Base-by-base conservation (phyloP, 2,888 invertebrate genomes). In the Alsophila aescularia region DNA sequence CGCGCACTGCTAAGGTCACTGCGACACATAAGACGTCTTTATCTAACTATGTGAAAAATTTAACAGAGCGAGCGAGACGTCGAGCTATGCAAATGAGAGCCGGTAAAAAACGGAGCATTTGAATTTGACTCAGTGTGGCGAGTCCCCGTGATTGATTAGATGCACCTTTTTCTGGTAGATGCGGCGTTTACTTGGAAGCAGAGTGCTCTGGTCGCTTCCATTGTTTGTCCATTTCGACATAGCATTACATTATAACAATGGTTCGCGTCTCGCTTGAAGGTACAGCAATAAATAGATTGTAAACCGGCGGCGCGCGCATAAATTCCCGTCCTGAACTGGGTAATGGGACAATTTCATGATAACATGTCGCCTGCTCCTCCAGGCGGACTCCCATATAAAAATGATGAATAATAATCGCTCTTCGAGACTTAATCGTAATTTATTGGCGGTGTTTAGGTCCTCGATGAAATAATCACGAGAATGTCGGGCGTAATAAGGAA, bases 111-210 rank as follows among this genome's bases (percentile, higher is more conserved):
- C 31, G 69, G 75, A 77, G 72, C 78, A 77, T 80, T 79, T 73
- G 54, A 59, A 54, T 57, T 57, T 62, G 76, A 81, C 75, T 83
- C 73, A 83, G 75, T 77, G 81, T 77, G 76, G 79, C 78, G 74
- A 81, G 73, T 79, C 77, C 72, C 62, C 62, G 74, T 85, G 84
- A 87, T 87, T 87, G 88, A 90, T 88, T 87, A 78, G 86, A 87
- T 87, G 85, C 87, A 88, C 83, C 83, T 81, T 83, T 81, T 81
- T 83, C 78, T 73, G 69, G 74, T 70, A 72, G 69, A 72, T 73
- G 72, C 72, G 70, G 70, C 70, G 69, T 81, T 81, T 80, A 76
- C 76, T 67, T 74, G 74, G 76, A 83, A 81, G 69, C 72, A 68
- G 71, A 64, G 66, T 49, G 69, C 66, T 68, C 62, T 76, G 62